Base-by-base conservation (phyloP, 2,888 invertebrate genomes). In the Scrobipalpa costella region DNA sequence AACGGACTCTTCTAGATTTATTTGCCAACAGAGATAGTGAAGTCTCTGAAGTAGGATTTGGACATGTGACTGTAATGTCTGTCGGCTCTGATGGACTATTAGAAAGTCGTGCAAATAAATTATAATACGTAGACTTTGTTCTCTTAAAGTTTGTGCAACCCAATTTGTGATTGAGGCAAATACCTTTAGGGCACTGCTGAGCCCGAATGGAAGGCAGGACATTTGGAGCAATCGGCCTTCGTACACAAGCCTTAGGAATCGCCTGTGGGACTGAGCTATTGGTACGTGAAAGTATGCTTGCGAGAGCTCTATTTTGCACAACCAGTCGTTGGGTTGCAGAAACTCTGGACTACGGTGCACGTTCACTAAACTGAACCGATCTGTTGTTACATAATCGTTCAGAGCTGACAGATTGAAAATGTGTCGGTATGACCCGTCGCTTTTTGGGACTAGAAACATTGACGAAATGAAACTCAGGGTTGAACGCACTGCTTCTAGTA, bases 151-250 rank as follows among this genome's bases (percentile, higher is more conserved):
- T n/a, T 68, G 66, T 3, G 69, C 68, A 2, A 68, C 55, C 70
- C 70, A 70, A 62, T 69, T 69, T 13, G 66, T 71, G 1, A 71
- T 17, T 0, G 64, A 21, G 1, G 69, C 66, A 62, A 68, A 75
- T 1, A 40, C 62, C 57, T 70, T 72, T 7, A 71, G 76, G 0
- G 73, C 74, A n/a, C 68, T 67, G 9, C 67, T 67, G 7, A 75
- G 63, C 0, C 77, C 75, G 57, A 75, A 75, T 0, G 74, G 75
- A 0, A 78, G 66, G 11, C 73, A 76, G 0, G 70, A 76, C 73
- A 76, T 71, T 63, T 69, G 57, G 0, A 66, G 44, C 5, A 72
- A 19, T 40, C 68, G 47, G 0, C 27, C 47, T 36, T 63, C 15
- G 66, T 72, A 74, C 7, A 69, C 27, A 0, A 77, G 57, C 0